Base-by-base conservation (phyloP, 2,113 vertebrate genomes). In the Ammospiza caudacuta region DNA sequence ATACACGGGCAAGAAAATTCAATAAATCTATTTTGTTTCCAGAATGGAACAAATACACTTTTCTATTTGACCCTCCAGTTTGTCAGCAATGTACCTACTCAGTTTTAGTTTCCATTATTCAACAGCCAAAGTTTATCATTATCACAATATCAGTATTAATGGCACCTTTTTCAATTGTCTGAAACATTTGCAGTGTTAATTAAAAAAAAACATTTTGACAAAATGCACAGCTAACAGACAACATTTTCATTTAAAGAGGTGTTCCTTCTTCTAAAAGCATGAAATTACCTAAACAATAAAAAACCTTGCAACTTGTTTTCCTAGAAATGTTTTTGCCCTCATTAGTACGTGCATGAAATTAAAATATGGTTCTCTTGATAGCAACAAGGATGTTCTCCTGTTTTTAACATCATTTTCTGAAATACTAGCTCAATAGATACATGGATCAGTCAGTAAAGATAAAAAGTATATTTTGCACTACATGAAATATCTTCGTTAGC, bases 401-500 rank as follows among this genome's bases (percentile, higher is more conserved):
- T 69, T 59, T 15, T 52, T 80, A 76, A 33, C 33, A 67, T 54
- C 52, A 68, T 78, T 82, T 79, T 82, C 47, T 87, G 52, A 91
- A 90, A 80, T 66, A 59, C n/a, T 54, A 47, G 44, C 20, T n/a
- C n/a, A 64, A 49, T 29, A 89, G 28, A 70, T 82, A 9, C 21
- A 27, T 29, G 75, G 20, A 79, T 84, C 55, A 87, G 31, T 69
- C 75, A 79, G 27, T 77, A 94, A 46, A 57, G 24, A 86, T 91
- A 62, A 61, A 94, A 96, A 68, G 8, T 9, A 1, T 17, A 59
- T 72, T 64, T 89, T 81, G 52, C 9, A 28, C 44, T 44, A 72
- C 44, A 86, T 79, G 91, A 95, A 95, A 75, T 80, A 69, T 20
- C 89, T 37, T 61, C 20, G 83, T 78, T 97, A 29, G 76, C 66